Conservation (phyloP, 2,888 invertebrate genomes). For the Heteromurus nitidus region DNA sequence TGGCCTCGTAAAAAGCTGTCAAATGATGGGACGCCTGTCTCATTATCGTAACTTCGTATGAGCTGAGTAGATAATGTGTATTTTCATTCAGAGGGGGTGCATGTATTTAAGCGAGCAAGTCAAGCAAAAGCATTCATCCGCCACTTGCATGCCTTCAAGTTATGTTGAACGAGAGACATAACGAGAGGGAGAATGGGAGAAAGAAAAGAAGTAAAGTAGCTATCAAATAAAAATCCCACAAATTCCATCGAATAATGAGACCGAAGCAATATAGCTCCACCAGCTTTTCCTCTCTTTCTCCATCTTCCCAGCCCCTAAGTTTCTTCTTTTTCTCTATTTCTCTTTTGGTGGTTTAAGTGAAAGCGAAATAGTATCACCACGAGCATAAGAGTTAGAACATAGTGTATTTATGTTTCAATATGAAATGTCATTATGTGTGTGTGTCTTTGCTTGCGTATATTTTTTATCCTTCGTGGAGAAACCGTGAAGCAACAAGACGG, state of each 20-base stretch:
- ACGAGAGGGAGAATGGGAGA: neutral
- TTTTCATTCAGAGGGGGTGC: constrained; percentile 50
- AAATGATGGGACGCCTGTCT: constrained; percentile 56
- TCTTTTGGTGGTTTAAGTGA: neutral
- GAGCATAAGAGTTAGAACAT: neutral
- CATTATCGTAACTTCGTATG: constrained; percentile 50
- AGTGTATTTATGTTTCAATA: constrained; percentile 25
- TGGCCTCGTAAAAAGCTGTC: constrained; percentile 49
- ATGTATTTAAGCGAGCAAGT: constrained; percentile 37
- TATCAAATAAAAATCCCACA: constrained; percentile 60
- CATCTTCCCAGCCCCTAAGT: too few species aligned
- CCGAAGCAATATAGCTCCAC: constrained; percentile 20
- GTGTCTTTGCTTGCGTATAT: neutral
- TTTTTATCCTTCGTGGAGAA: neutral
- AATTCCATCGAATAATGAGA: constrained; percentile 55
- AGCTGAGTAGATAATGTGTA: constrained; percentile 23
- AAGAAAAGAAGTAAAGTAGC: constrained; percentile 42
- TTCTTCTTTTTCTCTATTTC: neutral
- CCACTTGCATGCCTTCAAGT: constrained; percentile 35
- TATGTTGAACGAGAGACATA: constrained; percentile 1
- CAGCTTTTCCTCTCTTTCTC: too few species aligned
- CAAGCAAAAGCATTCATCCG: constrained; percentile 25
- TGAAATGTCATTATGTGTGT: neutral
- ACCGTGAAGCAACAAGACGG: neutral
- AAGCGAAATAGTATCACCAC: neutral